These are phyloP conservation scores for human (Homo sapiens) DNA, from an alignment of 2,113 vertebrate species.

Conservation along the genomic window DNA sequence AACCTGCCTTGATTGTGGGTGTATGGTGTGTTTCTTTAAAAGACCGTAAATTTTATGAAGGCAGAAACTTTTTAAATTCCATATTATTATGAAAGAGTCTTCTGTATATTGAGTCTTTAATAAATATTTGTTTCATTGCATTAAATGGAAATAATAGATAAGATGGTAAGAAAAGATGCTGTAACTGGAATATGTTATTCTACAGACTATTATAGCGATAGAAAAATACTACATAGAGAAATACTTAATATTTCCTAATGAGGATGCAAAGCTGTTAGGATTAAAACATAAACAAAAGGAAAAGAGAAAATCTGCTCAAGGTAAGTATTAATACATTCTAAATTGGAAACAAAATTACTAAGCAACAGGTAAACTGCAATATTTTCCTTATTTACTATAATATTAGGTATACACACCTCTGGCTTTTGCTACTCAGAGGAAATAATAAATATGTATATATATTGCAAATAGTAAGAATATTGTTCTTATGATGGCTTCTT, in stretches of 20 bases:
- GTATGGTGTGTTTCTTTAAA: background rate
- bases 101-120: background rate
- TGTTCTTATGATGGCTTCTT: background rate
- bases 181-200: background rate
- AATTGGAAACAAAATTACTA: background rate
- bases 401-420: background rate
- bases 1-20: background rate
- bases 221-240: background rate
- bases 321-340: background rate
- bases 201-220: background rate
- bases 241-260: background rate
- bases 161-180: background rate
- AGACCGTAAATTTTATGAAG: background rate
- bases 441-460: constrained; percentile 1
- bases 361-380: background rate
- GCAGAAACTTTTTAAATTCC: background rate
- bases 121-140: background rate
- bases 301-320: background rate
- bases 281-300: background rate
- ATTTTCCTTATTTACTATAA: background rate
- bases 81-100: background rate
- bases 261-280: background rate
- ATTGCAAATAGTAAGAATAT: background rate
- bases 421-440: background rate
- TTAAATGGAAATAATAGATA: background rate